Percentiles rank a stretch among this genome's conserved stretches.
These are phyloP conservation scores for Pseudachorutes palmiensis DNA, from an alignment of 1,140 invertebrate genomes.

Conservation along the genomic window DNA sequence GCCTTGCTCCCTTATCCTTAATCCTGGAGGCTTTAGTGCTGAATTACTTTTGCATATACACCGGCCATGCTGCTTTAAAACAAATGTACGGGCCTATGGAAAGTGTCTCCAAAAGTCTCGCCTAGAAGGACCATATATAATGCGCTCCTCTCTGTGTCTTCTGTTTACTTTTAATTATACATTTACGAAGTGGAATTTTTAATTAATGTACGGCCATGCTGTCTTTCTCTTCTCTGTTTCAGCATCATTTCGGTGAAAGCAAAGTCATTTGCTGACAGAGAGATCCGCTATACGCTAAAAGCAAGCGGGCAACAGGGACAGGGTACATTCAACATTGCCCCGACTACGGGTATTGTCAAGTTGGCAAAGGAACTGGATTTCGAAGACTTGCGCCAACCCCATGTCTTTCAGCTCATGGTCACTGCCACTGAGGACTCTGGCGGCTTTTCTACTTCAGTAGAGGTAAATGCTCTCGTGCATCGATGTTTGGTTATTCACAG, in stretches of 20 bases:
- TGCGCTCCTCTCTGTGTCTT: too few species aligned
- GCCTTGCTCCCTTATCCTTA: too few species aligned
- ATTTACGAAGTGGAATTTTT: too few species aligned
- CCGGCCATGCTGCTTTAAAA: too few species aligned
- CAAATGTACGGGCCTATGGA: too few species aligned
- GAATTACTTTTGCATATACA: too few species aligned
- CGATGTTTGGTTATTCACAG: too few species aligned
- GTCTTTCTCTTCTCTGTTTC: conserved; percentile 43
- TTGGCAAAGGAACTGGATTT: conserved; percentile 90
- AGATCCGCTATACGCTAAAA: conserved; percentile 87
- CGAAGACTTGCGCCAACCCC: conserved; percentile 83
- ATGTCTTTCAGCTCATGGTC: conserved; percentile 82
- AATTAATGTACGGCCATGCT: conserved; percentile 9
- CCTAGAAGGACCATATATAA: too few species aligned
- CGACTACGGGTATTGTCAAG: conserved; percentile 86
- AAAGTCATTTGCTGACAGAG: conserved; percentile 88
- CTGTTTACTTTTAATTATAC: too few species aligned
- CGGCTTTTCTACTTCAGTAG: conserved; percentile 87
- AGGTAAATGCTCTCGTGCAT: conserved; percentile 58
- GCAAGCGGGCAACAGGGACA: conserved; percentile 80
- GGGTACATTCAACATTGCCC: conserved; percentile 89
- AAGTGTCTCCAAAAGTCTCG: too few species aligned
- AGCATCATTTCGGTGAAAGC: conserved; percentile 93
- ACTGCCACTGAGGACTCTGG: conserved; percentile 92
- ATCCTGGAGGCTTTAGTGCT: too few species aligned